Percentiles rank a stretch among this genome's conserved stretches.
phyloP scores from a whole-genome alignment of 1,140 invertebrate species.

The Thalassaphorura encarpata region DNA sequence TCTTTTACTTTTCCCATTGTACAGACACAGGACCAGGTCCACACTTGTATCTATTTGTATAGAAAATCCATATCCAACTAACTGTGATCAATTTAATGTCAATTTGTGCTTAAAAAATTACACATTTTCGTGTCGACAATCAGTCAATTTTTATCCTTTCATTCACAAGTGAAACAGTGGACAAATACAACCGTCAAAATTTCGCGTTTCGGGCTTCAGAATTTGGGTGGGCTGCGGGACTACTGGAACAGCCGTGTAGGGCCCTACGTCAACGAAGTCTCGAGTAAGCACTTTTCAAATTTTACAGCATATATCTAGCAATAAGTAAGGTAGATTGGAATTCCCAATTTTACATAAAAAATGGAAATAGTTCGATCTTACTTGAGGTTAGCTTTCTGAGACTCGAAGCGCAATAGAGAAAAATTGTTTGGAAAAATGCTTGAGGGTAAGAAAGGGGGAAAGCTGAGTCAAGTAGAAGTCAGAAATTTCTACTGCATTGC shows the following conservation, averaged over 20 bases:
- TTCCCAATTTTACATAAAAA: background rate
- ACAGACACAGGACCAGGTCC: background rate
- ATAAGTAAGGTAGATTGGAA: conserved; percentile 8
- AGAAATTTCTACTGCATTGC: no score
- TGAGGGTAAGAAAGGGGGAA: background rate
- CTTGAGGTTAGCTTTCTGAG: background rate
- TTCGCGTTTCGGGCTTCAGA: conserved; percentile 31
- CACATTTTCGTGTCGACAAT: background rate
- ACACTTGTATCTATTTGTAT: background rate
- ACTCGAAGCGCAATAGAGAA: no score
- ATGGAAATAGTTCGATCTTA: background rate
- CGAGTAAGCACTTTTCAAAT: conserved; percentile 24
- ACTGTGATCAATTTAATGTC: background rate
- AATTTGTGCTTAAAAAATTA: conserved; percentile 1
- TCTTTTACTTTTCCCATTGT: background rate
- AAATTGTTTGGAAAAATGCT: no score
- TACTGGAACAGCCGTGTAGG: conserved; percentile 32
- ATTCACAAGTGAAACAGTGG: background rate
- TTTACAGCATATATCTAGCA: background rate
- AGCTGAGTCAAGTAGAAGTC: background rate
- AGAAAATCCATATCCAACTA: background rate
- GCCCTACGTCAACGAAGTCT: conserved; percentile 32
- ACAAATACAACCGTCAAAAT: conserved; percentile 28
- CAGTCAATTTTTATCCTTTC: background rate
- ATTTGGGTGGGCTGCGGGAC: conserved; percentile 32